Conservation (phyloP, 2,113 vertebrate species). For the Orthochromis malagaraziensis region DNA sequence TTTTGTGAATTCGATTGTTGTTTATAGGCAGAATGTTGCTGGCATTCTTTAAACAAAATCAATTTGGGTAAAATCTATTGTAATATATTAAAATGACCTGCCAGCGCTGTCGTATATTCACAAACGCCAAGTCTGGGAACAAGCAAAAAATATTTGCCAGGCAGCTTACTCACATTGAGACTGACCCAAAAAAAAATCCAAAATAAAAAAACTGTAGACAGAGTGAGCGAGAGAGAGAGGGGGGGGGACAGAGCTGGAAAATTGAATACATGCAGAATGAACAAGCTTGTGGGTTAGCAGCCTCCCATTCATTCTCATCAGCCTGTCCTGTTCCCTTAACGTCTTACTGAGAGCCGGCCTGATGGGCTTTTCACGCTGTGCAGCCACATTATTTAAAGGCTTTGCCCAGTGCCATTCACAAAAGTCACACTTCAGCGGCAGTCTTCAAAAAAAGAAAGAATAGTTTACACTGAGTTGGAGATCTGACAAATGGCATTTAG, state of each 20-base stretch:
- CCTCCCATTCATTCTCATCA: conserved; percentile 55
- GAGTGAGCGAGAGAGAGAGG: background rate
- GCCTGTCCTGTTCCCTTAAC: conserved; percentile 22
- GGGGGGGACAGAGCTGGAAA: background rate
- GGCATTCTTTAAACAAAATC: background rate
- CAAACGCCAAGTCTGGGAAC: background rate
- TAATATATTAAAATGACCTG: background rate
- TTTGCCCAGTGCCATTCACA: background rate
- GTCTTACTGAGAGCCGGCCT: conserved; percentile 11
- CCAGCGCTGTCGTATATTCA: background rate
- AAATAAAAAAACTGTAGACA: background rate
- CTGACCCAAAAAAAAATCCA: background rate
- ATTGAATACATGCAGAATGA: conserved; percentile 35
- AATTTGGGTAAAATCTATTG: background rate
- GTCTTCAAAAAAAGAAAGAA: background rate
- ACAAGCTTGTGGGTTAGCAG: conserved; percentile 1
- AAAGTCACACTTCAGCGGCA: conserved; percentile 7
- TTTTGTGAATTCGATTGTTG: background rate
- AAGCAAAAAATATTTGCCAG: background rate
- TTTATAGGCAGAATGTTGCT: background rate
- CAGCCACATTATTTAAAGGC: conserved; percentile 16
- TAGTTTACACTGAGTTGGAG: background rate
- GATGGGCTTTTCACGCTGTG: conserved; percentile 21
- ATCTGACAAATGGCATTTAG: conserved; percentile 12
- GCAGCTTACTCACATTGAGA: background rate